A percentile compares a stretch with the other conserved stretches of the same genome.
These are phyloP conservation scores for Polietes domitor DNA, from an alignment of 2,888 invertebrate genomes.

Conservation along the genomic window DNA sequence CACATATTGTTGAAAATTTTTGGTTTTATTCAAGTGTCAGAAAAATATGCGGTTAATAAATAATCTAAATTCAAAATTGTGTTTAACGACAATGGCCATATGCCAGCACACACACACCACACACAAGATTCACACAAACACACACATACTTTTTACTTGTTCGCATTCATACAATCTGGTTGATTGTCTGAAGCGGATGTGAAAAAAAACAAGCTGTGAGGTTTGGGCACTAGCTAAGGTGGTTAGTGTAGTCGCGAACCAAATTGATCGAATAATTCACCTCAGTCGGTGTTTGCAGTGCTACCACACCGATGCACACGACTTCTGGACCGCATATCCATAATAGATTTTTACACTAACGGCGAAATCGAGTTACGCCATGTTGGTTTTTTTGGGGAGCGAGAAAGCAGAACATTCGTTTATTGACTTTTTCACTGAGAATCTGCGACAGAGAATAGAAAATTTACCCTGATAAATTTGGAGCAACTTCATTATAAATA, in stretches of 20 bases:
- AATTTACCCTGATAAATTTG: too few relatives aligned
- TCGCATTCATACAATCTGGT: background rate
- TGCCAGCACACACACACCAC: background rate
- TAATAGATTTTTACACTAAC: too few relatives aligned
- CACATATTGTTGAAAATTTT: constrained; percentile 34
- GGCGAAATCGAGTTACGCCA: too few relatives aligned
- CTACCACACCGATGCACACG: background rate
- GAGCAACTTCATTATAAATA: too few relatives aligned
- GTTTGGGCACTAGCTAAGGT: background rate
- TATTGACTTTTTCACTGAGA: too few relatives aligned
- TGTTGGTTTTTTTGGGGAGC: too few relatives aligned
- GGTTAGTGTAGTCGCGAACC: constrained; percentile 32
- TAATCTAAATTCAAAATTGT: constrained; percentile 17
- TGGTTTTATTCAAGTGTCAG: constrained; percentile 37
- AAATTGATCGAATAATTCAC: constrained; percentile 25
- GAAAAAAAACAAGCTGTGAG: background rate
- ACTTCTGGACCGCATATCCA: too few relatives aligned
- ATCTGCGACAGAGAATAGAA: too few relatives aligned
- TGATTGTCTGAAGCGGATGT: background rate
- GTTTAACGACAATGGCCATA: constrained; percentile 5
- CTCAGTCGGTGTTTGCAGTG: background rate
- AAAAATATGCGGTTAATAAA: constrained; percentile 42
- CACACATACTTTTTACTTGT: background rate
- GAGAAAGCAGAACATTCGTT: too few relatives aligned
- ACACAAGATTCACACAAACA: background rate